Base-by-base conservation (phyloP, 2,797 vertebrate genomes). In the Enteromius argenteus region DNA sequence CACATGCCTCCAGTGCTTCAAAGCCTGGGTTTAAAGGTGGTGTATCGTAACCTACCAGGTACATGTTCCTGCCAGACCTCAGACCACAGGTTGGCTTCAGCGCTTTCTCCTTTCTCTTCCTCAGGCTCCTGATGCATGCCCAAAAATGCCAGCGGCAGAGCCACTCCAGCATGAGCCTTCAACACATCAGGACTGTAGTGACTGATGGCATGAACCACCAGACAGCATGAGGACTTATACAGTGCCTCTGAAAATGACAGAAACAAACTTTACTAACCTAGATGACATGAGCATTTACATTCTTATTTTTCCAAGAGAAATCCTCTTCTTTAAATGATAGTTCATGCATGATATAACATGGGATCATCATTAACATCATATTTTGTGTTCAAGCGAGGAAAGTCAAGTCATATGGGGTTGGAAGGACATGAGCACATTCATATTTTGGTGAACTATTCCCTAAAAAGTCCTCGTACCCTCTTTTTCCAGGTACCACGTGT, bases 11-110 rank as follows among this genome's bases (percentile, higher is more conserved):
- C 21, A 56, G 53, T 10, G 8, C 53, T n/a, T 56, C 21, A 56
- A 56, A 3, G 9, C 53, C 53, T n/a, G 53, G 21, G 53, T 58
- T 51, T 11, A 27, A 51, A 19, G 9, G 27, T 73, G 27, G 35
- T 77, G 4, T 17, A 32, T 74, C 1, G 7, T 13, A 39, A 68
- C 49, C 73, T 92, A 99, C 98, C 98, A 86, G 98, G 98, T 30
- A 99, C 97, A 1, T 99, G 97, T 89, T 99, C 98, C 92, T 99
- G 97, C 98, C 98, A 99, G 79, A 99, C 97, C 94, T 99, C 98
- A 9, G 94, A 91, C 97, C 97, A 99, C 68, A 98, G 91, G 21
- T 93, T 93, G 86, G 96, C 95, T 56, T 98, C 96, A 8, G 96
- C 95, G 84, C 95, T 96, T 85, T 98, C 97, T 39, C 94, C 96